Evolutionary conservation across 2,888 invertebrate genomes (phyloP).

Genomic region (Orchesellides sinensis): DNA sequence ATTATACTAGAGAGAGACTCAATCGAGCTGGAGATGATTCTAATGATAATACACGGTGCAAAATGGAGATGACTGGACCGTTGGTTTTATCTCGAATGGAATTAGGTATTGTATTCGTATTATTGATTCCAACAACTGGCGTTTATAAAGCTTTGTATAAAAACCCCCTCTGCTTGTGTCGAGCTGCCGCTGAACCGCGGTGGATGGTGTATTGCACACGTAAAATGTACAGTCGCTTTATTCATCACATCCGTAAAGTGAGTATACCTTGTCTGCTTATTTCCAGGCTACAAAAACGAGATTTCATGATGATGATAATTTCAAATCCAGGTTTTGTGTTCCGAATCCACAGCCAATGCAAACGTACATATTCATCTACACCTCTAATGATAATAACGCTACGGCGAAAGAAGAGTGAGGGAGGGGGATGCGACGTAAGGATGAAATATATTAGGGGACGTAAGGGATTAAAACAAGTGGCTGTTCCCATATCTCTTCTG

Average conservation of each 20-base stretch:
- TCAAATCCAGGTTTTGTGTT: conserved; percentile 39
- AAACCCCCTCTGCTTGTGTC: conserved; percentile 29
- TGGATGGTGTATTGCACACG: not conserved
- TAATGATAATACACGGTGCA: conserved; percentile 23
- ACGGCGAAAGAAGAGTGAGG: conserved; percentile 22
- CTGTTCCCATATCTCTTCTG: conserved; percentile 37
- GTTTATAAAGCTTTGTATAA: conserved; percentile 23
- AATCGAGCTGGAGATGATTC: conserved; percentile 52
- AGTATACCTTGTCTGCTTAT: conserved; percentile 43
- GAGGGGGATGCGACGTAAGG: conserved; percentile 39
- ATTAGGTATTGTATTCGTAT: not conserved
- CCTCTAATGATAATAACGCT: conserved; percentile 55
- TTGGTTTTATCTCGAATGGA: not conserved
- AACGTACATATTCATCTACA: conserved; percentile 28
- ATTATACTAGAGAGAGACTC: conserved; percentile 41
- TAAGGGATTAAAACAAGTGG: conserved; percentile 65
- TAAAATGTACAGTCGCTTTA: not conserved
- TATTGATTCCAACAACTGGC: not conserved
- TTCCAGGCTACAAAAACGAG: conserved; percentile 23
- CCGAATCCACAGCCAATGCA: not conserved
- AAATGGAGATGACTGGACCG: not conserved
- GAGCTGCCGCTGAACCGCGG: conserved; percentile 7
- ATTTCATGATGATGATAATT: conserved; percentile 45
- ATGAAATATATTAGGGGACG: conserved; percentile 28
- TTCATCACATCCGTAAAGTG: not conserved